A percentile compares a stretch with the other conserved stretches of the same genome.
These are phyloP conservation scores for Stigmatopora nigra DNA, from an alignment of 2,113 vertebrate genomes.

Conservation along the genomic window DNA sequence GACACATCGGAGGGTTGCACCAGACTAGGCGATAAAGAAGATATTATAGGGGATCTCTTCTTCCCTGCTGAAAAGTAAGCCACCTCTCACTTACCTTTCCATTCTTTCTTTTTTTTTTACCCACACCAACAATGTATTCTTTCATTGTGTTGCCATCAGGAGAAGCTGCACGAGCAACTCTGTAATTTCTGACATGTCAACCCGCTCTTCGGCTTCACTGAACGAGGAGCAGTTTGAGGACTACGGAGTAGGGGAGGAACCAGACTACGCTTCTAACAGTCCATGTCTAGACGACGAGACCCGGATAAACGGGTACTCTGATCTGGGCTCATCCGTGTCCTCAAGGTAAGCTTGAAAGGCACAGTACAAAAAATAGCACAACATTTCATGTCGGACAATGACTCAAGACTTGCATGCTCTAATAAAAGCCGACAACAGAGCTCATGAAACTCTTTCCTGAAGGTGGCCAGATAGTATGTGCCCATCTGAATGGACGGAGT, in stretches of 20 bases:
- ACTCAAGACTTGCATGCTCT: neutral
- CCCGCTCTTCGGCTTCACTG: conserved; percentile 85
- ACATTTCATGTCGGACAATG: neutral
- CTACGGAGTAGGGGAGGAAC: conserved; percentile 90
- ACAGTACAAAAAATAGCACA: neutral
- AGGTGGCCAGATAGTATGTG: too few relatives aligned
- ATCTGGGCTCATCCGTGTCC: conserved; percentile 91
- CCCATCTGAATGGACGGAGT: too few relatives aligned
- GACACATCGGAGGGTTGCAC: conserved; percentile 71
- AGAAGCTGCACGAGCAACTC: conserved; percentile 75
- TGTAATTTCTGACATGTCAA: conserved; percentile 84
- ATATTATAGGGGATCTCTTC: conserved; percentile 72
- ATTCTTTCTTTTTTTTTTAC: neutral
- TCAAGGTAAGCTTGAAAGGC: conserved; percentile 75
- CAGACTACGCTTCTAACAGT: conserved; percentile 86
- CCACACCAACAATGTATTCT: neutral
- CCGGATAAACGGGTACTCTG: conserved; percentile 84
- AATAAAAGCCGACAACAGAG: neutral
- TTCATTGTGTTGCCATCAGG: conserved; percentile 55
- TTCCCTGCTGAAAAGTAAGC: conserved; percentile 84
- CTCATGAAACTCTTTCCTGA: too few relatives aligned
- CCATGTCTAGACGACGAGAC: conserved; percentile 86
- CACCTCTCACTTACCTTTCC: neutral
- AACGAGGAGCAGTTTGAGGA: conserved; percentile 98
- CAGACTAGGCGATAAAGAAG: conserved; percentile 72